Evolutionary conservation across 2,797 vertebrate genomes (phyloP).

Genomic region (Tarsius wallacei): DNA sequence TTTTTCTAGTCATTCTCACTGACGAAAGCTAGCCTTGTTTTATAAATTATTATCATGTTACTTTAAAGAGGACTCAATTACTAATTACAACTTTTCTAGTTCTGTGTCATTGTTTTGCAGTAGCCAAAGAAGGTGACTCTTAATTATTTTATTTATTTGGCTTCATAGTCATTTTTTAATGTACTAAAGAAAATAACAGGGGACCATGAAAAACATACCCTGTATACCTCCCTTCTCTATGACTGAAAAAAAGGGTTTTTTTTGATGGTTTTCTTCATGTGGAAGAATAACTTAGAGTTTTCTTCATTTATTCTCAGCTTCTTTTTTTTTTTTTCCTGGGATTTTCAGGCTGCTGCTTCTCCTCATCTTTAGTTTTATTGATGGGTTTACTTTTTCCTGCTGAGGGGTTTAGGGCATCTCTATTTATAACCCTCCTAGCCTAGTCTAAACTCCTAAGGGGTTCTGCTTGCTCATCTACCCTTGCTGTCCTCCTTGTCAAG

Average conservation of each 20-base stretch:
- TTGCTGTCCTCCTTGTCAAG: conserved; percentile 13
- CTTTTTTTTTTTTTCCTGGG: not conserved
- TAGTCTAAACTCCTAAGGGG: conserved; percentile 23
- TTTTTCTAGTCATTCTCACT: conserved; percentile 11
- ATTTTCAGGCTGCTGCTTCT: conserved; percentile 15
- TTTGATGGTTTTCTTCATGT: conserved; percentile 10
- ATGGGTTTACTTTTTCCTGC: conserved; percentile 47
- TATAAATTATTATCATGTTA: conserved; percentile 55
- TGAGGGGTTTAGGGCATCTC: conserved; percentile 13
- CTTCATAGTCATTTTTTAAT: conserved; percentile 39
- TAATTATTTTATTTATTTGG: conserved; percentile 41
- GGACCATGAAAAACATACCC: conserved; percentile 4
- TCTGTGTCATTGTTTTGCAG: not conserved
- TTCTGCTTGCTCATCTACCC: not conserved
- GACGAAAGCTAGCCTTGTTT: conserved; percentile 16
- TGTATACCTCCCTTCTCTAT: not conserved
- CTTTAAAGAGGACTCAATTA: conserved; percentile 51
- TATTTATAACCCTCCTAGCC: conserved; percentile 41
- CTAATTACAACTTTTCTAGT: not conserved
- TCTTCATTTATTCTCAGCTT: conserved; percentile 44
- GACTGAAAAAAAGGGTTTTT: not conserved
- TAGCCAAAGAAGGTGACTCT: not conserved
- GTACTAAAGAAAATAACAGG: conserved; percentile 34
- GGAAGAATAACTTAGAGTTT: conserved; percentile 44
- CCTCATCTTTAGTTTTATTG: conserved; percentile 66